phyloP scores from a whole-genome alignment of 2,113 vertebrate species.

The Sorex fumeus region DNA sequence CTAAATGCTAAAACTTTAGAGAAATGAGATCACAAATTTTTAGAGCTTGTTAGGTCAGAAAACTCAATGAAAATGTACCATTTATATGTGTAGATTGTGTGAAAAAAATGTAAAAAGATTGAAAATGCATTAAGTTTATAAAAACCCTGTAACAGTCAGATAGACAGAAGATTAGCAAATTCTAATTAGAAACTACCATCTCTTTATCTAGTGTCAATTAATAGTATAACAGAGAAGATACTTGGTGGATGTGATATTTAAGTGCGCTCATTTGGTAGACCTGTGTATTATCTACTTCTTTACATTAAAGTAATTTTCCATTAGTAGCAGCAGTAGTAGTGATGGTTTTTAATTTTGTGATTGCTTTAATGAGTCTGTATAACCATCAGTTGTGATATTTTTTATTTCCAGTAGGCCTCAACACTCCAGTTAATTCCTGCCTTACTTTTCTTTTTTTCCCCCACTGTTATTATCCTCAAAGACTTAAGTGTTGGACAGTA shows the following conservation, averaged over 20 bases:
- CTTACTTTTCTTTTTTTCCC: neutral
- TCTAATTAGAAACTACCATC: slow-evolving; percentile 82
- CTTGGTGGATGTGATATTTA: slow-evolving; percentile 55
- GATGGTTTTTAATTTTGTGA: neutral
- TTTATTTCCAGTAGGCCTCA: neutral
- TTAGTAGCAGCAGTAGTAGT: fast-evolving
- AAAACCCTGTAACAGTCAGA: slow-evolving; percentile 81
- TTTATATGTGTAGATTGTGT: slow-evolving; percentile 69
- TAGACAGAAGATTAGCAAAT: slow-evolving; percentile 80
- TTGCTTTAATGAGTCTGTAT: neutral
- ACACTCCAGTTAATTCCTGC: neutral
- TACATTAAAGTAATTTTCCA: slow-evolving; percentile 40
- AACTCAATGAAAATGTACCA: slow-evolving; percentile 76
- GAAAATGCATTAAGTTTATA: slow-evolving; percentile 64
- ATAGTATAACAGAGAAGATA: slow-evolving; percentile 65
- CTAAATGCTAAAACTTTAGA: slow-evolving; percentile 76
- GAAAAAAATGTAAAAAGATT: slow-evolving; percentile 76
- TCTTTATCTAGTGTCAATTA: slow-evolving; percentile 58
- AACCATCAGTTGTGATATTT: too few species aligned
- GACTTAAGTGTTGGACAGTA: neutral
- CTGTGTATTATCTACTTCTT: neutral
- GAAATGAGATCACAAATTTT: slow-evolving; percentile 74
- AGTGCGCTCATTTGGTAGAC: slow-evolving; percentile 25
- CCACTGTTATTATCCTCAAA: neutral
- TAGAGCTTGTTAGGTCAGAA: slow-evolving; percentile 67